These are phyloP conservation scores for Struthidea cinerea DNA, from an alignment of 2,113 vertebrate genomes.

Conservation along the genomic window DNA sequence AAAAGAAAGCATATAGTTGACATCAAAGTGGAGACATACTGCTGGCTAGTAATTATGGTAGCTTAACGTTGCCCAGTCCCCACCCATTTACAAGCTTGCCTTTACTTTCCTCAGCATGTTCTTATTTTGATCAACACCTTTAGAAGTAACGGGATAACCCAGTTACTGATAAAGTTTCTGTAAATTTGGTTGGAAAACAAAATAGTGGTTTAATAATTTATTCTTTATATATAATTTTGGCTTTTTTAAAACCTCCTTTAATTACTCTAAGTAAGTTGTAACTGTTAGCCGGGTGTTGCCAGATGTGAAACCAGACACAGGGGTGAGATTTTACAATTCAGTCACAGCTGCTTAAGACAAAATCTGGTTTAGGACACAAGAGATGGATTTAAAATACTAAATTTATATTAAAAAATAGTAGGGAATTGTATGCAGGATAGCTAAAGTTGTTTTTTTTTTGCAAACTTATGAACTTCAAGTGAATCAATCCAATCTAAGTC, in stretches of 20 bases:
- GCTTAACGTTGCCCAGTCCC: conserved; percentile 53
- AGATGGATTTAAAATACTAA: conserved; percentile 65
- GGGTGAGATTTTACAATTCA: conserved; percentile 78
- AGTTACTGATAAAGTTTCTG: conserved; percentile 45
- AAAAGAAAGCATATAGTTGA: conserved; percentile 61
- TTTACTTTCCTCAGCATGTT: conserved; percentile 47
- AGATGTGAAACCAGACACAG: conserved; percentile 80
- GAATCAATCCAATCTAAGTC: neutral
- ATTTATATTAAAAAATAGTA: conserved; percentile 65
- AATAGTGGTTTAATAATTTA: conserved; percentile 52
- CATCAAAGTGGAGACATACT: conserved; percentile 73
- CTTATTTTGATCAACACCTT: conserved; percentile 70
- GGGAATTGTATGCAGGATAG: conserved; percentile 34
- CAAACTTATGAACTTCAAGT: conserved; percentile 34
- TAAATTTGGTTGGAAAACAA: conserved; percentile 45
- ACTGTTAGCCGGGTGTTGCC: conserved; percentile 72
- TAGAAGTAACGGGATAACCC: conserved; percentile 22
- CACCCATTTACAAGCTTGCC: conserved; percentile 57
- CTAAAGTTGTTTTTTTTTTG: conserved; percentile 15
- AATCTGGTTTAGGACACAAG: conserved; percentile 67
- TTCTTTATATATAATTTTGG: conserved; percentile 39
- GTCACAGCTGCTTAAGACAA: conserved; percentile 68
- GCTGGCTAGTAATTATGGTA: conserved; percentile 69
- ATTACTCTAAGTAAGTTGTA: conserved; percentile 69
- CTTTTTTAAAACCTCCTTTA: conserved; percentile 58